A percentile compares a stretch with the other conserved stretches of the same genome.
These are phyloP conservation scores for Coenonympha arcania DNA, from an alignment of 2,888 invertebrate genomes.

Conservation along the genomic window DNA sequence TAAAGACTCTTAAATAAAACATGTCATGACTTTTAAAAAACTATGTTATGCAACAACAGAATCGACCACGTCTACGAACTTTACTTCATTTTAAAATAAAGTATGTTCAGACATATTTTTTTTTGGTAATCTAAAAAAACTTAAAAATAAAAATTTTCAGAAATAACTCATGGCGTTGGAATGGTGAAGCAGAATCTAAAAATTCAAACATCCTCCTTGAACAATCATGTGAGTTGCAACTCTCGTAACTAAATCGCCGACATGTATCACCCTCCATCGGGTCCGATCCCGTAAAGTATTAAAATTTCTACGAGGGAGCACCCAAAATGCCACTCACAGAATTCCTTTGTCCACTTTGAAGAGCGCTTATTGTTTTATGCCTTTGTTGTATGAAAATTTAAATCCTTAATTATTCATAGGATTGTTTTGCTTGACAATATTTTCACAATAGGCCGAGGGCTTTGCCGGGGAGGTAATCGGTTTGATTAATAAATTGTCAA, in stretches of 20 bases:
- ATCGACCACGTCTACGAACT: too few species aligned
- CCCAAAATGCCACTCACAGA: slow-evolving; percentile 62
- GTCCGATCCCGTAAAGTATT: slow-evolving; percentile 38
- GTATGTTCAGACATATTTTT: too few species aligned
- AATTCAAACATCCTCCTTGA: too few species aligned
- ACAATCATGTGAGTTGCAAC: slow-evolving; percentile 5
- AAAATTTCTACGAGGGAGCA: slow-evolving; percentile 53
- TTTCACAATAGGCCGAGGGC: slow-evolving; percentile 70
- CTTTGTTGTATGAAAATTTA: slow-evolving; percentile 72
- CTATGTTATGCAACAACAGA: too few species aligned
- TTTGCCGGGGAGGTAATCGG: slow-evolving; percentile 69
- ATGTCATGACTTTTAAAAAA: too few species aligned
- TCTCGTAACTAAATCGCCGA: slow-evolving; percentile 13
- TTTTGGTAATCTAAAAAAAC: too few species aligned
- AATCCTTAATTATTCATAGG: slow-evolving; percentile 75
- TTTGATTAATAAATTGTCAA: slow-evolving; percentile 76
- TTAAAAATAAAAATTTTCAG: too few species aligned
- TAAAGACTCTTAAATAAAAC: too few species aligned
- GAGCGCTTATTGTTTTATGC: slow-evolving; percentile 70
- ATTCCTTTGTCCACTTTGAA: slow-evolving; percentile 69
- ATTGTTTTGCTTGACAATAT: slow-evolving; percentile 71
- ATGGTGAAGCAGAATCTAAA: too few species aligned
- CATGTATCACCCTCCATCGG: slow-evolving; percentile 21
- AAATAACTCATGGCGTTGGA: too few species aligned
- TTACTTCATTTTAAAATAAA: too few species aligned